A percentile compares a stretch with the other conserved stretches of the same genome.
Evolutionary conservation across 1,140 invertebrate genomes (phyloP).

Genomic region (Tetramorium simillimum): DNA sequence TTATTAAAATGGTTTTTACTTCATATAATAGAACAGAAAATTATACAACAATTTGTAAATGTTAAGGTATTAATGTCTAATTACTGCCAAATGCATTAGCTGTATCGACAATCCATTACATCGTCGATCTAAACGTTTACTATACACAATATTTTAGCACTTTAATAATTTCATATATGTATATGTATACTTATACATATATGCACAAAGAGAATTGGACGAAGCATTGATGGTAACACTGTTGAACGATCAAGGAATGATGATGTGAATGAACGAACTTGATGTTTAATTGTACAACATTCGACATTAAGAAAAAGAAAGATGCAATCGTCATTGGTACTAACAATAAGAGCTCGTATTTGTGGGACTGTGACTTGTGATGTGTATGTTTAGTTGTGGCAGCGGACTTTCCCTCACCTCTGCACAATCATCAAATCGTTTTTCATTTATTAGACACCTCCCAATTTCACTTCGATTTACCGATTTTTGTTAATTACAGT

Average conservation of each 20-base stretch:
- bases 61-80: constrained; percentile 2
- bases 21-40: not conserved
- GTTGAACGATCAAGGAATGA: constrained; percentile 41
- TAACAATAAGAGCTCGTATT: constrained; percentile 51
- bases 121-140: constrained; percentile 43
- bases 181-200: constrained; percentile 31
- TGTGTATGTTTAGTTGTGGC: constrained; percentile 57
- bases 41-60: not conserved
- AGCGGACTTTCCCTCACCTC: constrained; percentile 11
- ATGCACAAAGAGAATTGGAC: constrained; percentile 20
- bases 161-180: constrained; percentile 29
- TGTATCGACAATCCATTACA: not conserved
- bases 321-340: not conserved
- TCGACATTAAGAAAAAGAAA: not conserved
- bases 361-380: constrained; percentile 56
- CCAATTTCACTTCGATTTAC: not conserved
- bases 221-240: constrained; percentile 10
- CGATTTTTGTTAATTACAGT: not conserved
- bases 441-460: constrained; percentile 10
- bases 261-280: constrained; percentile 17
- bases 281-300: constrained; percentile 44
- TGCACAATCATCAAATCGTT: constrained; percentile 36
- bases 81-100: constrained; percentile 1
- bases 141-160: not conserved
- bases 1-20: not conserved